These are phyloP conservation scores for Invenusta paracnida DNA, from an alignment of 2,888 invertebrate genomes.

Conservation along the genomic window DNA sequence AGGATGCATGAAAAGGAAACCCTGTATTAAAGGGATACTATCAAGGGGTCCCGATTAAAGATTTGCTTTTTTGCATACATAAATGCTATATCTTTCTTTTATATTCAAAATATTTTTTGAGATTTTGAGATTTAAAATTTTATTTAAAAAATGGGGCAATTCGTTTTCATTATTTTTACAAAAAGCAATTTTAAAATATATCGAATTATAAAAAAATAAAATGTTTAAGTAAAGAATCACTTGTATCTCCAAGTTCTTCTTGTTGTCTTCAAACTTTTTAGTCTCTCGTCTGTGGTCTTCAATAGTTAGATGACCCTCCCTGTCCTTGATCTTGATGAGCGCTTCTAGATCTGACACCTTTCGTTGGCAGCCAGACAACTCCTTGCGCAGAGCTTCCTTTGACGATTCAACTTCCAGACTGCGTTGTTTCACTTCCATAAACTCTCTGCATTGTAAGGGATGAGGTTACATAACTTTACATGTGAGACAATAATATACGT, in stretches of 20 bases:
- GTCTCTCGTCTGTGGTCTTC: not conserved
- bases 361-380: constrained; percentile 71
- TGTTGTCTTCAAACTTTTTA: not conserved
- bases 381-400: constrained; percentile 74
- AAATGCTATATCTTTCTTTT: no score
- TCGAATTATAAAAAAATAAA: no score
- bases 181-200: no score
- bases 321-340: not conserved
- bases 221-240: no score
- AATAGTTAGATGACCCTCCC: not conserved
- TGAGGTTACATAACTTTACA: not conserved
- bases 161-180: no score
- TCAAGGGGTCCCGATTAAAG: no score
- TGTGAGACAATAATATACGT: not conserved
- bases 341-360: constrained; percentile 79
- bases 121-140: no score
- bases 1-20: no score
- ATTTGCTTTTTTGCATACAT: no score
- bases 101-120: no score
- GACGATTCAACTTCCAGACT: constrained; percentile 76
- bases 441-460: constrained; percentile 47
- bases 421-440: constrained; percentile 63
- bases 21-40: no score
- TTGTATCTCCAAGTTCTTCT: not conserved
- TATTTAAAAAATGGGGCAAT: no score